These are phyloP conservation scores for Gambusia affinis DNA, from an alignment of 2,113 vertebrate species.

Conservation along the genomic window DNA sequence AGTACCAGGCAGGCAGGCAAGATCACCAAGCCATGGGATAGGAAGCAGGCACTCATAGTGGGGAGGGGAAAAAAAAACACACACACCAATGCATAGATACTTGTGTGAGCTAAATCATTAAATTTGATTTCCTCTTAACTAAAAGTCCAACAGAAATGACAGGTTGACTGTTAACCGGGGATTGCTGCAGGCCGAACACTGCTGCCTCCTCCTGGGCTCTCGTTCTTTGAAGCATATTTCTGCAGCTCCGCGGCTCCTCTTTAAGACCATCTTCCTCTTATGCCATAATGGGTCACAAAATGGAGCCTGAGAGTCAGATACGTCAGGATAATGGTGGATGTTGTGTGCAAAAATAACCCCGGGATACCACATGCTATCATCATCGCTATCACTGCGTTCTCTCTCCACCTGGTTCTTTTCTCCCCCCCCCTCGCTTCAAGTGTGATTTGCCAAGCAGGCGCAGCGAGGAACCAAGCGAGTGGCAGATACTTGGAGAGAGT, in stretches of 20 bases:
- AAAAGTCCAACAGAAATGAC: constrained; percentile 16
- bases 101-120: constrained; percentile 10
- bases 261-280: constrained; percentile 61
- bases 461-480: constrained; percentile 28
- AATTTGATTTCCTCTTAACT: constrained; percentile 29
- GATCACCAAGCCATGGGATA: constrained; percentile 49
- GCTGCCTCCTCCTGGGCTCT: constrained; percentile 13
- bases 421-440: constrained; percentile 9
- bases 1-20: constrained; percentile 66
- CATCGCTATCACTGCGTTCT: constrained; percentile 54
- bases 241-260: constrained; percentile 36
- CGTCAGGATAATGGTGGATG: constrained; percentile 59
- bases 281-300: constrained; percentile 65
- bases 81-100: constrained; percentile 22
- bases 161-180: constrained; percentile 16
- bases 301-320: constrained; percentile 63
- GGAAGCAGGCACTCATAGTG: constrained; percentile 30
- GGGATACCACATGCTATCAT: constrained; percentile 48
- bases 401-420: constrained; percentile 44
- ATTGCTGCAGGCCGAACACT: constrained; percentile 2
- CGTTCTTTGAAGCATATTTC: constrained; percentile 38
- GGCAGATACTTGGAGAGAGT: constrained; percentile 53
- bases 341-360: constrained; percentile 66
- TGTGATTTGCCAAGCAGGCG: constrained; percentile 54
- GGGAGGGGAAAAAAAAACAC: not conserved